Conservation (phyloP, 2,113 vertebrate genomes). For the Cathartes aura region DNA sequence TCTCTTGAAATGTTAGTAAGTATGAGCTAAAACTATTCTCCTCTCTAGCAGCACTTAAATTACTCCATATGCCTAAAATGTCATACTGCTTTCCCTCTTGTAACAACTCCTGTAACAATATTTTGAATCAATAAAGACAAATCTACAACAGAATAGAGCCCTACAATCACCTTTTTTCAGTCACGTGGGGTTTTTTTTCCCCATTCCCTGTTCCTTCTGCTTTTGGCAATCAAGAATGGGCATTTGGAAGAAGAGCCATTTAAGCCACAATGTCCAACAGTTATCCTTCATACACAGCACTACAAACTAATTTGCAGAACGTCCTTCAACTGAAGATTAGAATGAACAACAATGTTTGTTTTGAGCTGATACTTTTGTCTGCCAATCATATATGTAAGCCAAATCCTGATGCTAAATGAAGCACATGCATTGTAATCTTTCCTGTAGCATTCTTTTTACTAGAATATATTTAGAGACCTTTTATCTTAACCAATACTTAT, state of each 20-base stretch:
- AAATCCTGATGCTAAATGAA: not conserved
- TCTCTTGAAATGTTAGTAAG: not conserved
- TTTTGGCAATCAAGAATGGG: not conserved
- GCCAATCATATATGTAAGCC: not conserved
- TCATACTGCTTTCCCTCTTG: not conserved
- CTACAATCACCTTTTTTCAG: not conserved
- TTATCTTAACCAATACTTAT: not conserved
- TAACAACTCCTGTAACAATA: not conserved
- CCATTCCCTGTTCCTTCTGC: not conserved
- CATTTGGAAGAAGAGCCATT: not conserved
- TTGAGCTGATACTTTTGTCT: not conserved
- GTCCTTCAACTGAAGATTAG: not conserved
- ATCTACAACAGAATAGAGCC: not conserved
- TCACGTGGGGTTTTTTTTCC: accelerated
- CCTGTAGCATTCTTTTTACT: not conserved
- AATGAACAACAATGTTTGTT: not conserved
- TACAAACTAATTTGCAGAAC: not conserved
- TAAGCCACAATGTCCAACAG: not conserved
- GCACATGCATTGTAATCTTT: not conserved
- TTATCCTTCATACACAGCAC: not conserved
- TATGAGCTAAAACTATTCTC: not conserved
- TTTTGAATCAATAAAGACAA: not conserved
- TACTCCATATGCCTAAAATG: not conserved
- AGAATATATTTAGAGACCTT: not conserved
- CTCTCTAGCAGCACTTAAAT: not conserved